Conservation (phyloP, 2,888 invertebrate species). For the Calliphora vomitoria region DNA sequence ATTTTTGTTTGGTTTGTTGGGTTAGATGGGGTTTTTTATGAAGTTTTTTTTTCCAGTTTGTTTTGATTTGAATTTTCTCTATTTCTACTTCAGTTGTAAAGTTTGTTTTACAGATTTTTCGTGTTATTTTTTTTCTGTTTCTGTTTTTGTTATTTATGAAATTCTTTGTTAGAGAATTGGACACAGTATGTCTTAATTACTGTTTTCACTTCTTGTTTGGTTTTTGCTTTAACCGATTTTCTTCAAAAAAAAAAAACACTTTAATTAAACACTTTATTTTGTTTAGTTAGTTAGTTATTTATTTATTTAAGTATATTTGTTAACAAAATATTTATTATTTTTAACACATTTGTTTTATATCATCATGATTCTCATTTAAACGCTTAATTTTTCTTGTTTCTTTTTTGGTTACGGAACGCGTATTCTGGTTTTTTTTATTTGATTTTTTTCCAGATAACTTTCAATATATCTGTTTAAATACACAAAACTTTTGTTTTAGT, state of each 20-base stretch:
- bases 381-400: constrained; percentile 39
- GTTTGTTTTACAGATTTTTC: constrained; percentile 43
- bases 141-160: constrained; percentile 49
- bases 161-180: constrained; percentile 60
- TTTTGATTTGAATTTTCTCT: constrained; percentile 39
- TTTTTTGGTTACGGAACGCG: constrained; percentile 37
- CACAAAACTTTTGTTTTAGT: constrained; percentile 17
- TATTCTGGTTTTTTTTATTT: constrained; percentile 59
- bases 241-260: neutral
- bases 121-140: neutral
- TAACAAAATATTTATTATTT: constrained; percentile 65
- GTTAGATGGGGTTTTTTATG: constrained; percentile 3
- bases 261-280: constrained; percentile 36
- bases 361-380: constrained; percentile 66
- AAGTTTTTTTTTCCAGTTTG: constrained; percentile 36
- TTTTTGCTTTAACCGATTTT: constrained; percentile 11
- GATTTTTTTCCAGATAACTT: constrained; percentile 38
- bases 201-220: constrained; percentile 66
- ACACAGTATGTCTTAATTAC: constrained; percentile 67
- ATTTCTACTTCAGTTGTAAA: constrained; percentile 45
- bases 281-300: constrained; percentile 48
- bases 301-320: constrained; percentile 36
- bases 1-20: neutral
- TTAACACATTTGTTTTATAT: constrained; percentile 61
- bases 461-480: constrained; percentile 38